phyloP scores from a whole-genome alignment of 1,140 invertebrate species.

The Wasmannia auropunctata region DNA sequence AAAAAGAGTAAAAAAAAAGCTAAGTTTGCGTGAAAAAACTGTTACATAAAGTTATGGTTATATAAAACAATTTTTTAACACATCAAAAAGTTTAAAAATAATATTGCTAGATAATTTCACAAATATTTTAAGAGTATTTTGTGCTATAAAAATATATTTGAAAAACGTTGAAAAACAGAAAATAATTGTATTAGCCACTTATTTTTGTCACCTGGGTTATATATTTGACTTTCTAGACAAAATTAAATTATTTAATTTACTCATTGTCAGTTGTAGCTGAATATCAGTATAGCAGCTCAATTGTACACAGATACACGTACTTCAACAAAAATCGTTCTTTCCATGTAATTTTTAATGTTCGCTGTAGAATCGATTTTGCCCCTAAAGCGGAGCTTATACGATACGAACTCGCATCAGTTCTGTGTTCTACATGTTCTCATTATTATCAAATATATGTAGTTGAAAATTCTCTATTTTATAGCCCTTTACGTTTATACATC shows the following conservation, averaged over 20 bases:
- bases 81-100: background rate
- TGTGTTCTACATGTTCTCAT: background rate
- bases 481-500: background rate
- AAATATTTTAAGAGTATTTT: background rate
- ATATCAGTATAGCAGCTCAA: too few species aligned
- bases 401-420: background rate
- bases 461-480: constrained; percentile 14
- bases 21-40: background rate
- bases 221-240: background rate
- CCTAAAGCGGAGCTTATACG: background rate
- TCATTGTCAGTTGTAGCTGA: too few species aligned
- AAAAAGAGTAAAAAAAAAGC: background rate
- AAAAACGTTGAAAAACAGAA: background rate
- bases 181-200: background rate
- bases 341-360: too few species aligned
- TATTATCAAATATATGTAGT: background rate
- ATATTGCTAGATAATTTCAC: background rate
- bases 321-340: too few species aligned
- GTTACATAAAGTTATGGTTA: background rate
- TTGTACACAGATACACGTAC: background rate
- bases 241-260: background rate
- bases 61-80: background rate
- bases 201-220: background rate
- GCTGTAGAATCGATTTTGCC: background rate
- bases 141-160: background rate